These are phyloP conservation scores for Anhinga anhinga DNA, from an alignment of 2,113 vertebrate genomes.

Conservation along the genomic window DNA sequence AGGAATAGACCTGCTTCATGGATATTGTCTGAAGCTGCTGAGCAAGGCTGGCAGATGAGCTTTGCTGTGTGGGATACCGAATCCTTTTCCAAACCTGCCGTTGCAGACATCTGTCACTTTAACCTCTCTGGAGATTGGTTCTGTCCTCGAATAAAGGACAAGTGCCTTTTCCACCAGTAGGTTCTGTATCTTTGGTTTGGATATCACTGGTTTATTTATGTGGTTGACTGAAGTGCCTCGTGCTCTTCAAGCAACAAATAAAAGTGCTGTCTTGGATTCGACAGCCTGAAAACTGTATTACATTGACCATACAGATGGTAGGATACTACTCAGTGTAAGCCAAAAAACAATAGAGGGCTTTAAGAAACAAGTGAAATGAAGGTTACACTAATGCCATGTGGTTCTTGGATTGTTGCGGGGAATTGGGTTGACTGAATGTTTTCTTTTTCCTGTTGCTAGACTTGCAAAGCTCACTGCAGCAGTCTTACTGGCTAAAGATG, in stretches of 20 bases:
- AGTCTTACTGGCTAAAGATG: slow-evolving; percentile 85
- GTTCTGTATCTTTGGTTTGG: background rate
- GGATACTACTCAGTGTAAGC: accelerated
- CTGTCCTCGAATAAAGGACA: background rate
- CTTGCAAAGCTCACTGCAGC: slow-evolving; percentile 89
- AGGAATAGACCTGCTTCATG: background rate
- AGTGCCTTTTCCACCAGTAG: background rate
- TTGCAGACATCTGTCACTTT: background rate
- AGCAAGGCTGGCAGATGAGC: background rate
- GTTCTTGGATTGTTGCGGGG: background rate
- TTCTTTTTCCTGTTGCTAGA: slow-evolving; percentile 54
- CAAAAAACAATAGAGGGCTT: background rate
- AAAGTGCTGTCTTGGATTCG: accelerated
- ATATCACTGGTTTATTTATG: accelerated
- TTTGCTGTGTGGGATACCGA: background rate
- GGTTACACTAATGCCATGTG: background rate
- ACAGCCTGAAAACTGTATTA: background rate
- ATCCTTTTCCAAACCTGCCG: background rate
- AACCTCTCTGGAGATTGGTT: background rate
- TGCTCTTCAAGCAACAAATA: background rate
- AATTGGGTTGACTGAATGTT: background rate
- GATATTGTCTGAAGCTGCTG: background rate
- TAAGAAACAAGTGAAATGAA: background rate
- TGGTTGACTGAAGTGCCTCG: background rate
- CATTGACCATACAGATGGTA: too few species aligned